Percentiles rank a stretch among this genome's conserved stretches.
These are phyloP conservation scores for Diplazon laetatorius DNA, from an alignment of 2,888 invertebrate genomes.

Conservation along the genomic window DNA sequence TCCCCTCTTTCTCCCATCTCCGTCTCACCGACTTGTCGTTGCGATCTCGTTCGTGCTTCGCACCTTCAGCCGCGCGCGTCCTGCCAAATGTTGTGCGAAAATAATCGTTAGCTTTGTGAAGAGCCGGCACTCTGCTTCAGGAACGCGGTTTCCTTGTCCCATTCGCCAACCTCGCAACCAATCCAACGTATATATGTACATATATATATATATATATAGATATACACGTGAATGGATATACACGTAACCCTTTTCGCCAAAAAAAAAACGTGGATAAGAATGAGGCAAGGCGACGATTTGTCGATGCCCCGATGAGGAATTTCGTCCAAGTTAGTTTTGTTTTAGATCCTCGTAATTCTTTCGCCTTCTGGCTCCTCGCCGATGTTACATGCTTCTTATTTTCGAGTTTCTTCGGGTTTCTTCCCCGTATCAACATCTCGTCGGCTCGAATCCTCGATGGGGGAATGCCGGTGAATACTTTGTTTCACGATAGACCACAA, in stretches of 20 bases:
- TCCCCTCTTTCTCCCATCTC: slow-evolving; percentile 33
- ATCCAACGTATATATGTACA: slow-evolving; percentile 16
- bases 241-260: background rate
- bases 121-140: slow-evolving; percentile 66
- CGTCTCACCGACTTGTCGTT: slow-evolving; percentile 12
- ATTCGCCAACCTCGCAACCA: slow-evolving; percentile 40
- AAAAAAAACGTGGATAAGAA: background rate
- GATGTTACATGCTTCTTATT: too few species aligned
- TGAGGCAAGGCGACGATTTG: slow-evolving; percentile 64
- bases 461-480: too few species aligned
- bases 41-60: slow-evolving; percentile 37
- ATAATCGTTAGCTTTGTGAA: slow-evolving; percentile 77
- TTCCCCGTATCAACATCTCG: slow-evolving; percentile 18
- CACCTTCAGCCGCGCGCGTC: slow-evolving; percentile 43
- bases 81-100: slow-evolving; percentile 72
- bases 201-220: slow-evolving; percentile 30
- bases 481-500: too few species aligned
- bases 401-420: slow-evolving; percentile 36
- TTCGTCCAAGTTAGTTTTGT: slow-evolving; percentile 66
- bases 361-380: background rate
- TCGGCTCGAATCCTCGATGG: slow-evolving; percentile 31
- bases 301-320: slow-evolving; percentile 67
- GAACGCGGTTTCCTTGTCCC: slow-evolving; percentile 62
- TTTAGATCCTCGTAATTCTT: slow-evolving; percentile 63
- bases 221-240: slow-evolving; percentile 3